phyloP scores from a whole-genome alignment of 1,140 invertebrate species.

The Aphis gossypii region DNA sequence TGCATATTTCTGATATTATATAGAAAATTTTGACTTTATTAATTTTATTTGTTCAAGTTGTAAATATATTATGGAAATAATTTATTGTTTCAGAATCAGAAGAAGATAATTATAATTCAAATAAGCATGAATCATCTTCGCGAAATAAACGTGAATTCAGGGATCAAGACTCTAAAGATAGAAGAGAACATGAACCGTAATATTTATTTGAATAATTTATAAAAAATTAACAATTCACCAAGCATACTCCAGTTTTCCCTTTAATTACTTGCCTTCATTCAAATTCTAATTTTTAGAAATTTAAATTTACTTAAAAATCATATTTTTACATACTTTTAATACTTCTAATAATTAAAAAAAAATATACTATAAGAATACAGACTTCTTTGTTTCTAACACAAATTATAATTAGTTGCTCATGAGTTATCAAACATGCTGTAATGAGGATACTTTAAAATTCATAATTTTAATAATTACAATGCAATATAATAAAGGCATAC shows the following conservation, averaged over 20 bases:
- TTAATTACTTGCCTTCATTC: not conserved
- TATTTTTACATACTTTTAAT: not conserved
- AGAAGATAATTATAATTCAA: slow-evolving; percentile 40
- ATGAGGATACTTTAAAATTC: no score
- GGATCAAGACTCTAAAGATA: slow-evolving; percentile 31
- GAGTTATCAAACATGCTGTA: no score
- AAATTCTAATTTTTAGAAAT: not conserved
- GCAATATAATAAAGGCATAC: no score
- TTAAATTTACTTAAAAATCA: not conserved
- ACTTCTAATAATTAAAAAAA: not conserved
- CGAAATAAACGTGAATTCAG: slow-evolving; percentile 42
- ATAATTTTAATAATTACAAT: no score
- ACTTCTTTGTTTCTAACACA: not conserved
- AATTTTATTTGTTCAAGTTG: not conserved
- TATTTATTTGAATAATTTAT: not conserved
- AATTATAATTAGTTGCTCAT: no score
- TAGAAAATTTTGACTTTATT: not conserved
- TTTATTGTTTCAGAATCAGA: slow-evolving; percentile 37
- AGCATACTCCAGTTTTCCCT: not conserved
- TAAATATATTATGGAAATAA: not conserved
- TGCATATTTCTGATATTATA: not conserved
- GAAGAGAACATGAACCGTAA: slow-evolving; percentile 43
- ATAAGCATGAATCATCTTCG: slow-evolving; percentile 4
- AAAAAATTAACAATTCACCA: not conserved
- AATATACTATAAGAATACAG: not conserved